Evolutionary conservation across 2,888 invertebrate species (phyloP).

Genomic region (Alcis repandata): DNA sequence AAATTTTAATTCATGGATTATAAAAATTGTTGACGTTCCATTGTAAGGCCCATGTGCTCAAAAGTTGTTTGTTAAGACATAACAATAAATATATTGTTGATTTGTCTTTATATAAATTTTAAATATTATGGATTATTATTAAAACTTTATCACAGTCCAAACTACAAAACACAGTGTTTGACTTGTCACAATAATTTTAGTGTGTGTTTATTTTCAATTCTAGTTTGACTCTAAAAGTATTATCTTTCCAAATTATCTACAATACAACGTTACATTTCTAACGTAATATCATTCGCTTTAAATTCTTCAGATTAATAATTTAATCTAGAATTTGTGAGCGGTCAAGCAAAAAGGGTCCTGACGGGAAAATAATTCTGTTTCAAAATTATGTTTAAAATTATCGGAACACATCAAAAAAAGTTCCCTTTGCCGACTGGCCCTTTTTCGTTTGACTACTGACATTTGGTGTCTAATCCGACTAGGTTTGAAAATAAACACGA

Average conservation of each 20-base stretch:
- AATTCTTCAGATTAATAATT: neutral
- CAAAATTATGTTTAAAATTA: no score
- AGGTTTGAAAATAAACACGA: slow-evolving; percentile 75
- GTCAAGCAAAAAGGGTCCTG: no score
- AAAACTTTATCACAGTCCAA: slow-evolving; percentile 66
- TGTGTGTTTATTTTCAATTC: slow-evolving; percentile 76
- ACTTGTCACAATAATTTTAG: slow-evolving; percentile 69
- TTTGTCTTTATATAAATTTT: slow-evolving; percentile 57
- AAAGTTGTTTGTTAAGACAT: slow-evolving; percentile 76
- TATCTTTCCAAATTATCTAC: neutral
- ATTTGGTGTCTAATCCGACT: slow-evolving; percentile 49
- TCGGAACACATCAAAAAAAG: no score
- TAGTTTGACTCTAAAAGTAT: slow-evolving; percentile 42
- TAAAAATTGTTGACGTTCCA: slow-evolving; percentile 47
- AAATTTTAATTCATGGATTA: slow-evolving; percentile 40
- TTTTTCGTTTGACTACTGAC: no score
- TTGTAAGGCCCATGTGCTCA: slow-evolving; percentile 76
- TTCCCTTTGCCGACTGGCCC: no score
- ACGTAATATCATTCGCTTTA: slow-evolving; percentile 11
- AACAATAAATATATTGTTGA: slow-evolving; percentile 65
- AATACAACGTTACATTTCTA: neutral
- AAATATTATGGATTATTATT: slow-evolving; percentile 52
- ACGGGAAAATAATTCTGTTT: no score
- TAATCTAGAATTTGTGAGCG: slow-evolving; percentile 4
- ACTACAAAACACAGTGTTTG: slow-evolving; percentile 74